phyloP scores from a whole-genome alignment of 2,113 vertebrate genomes.

The Apus apus region DNA sequence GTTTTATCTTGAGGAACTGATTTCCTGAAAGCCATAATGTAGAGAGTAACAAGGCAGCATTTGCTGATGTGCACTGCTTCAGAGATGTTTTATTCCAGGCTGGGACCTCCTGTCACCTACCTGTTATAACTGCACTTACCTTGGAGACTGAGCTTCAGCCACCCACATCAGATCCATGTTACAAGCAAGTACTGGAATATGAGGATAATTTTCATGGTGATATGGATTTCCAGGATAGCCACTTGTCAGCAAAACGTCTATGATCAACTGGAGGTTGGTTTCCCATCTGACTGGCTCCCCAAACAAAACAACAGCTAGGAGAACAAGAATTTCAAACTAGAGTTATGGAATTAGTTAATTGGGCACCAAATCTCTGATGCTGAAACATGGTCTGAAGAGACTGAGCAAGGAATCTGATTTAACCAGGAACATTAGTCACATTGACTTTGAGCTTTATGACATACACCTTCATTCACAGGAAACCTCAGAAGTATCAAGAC shows the following conservation, averaged over 20 bases:
- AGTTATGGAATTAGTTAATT: neutral
- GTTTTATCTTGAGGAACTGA: neutral
- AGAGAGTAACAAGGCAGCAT: neutral
- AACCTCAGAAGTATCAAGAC: neutral
- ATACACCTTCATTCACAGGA: neutral
- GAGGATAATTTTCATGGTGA: constrained; percentile 50
- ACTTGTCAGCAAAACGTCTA: constrained; percentile 87
- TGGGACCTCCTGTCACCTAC: neutral
- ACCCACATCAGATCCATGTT: constrained; percentile 92
- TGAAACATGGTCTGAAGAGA: neutral
- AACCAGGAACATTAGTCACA: neutral
- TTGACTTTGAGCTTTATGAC: neutral
- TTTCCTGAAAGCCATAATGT: neutral
- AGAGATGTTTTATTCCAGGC: neutral
- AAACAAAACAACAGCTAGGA: constrained; percentile 84
- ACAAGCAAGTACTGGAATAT: constrained; percentile 87
- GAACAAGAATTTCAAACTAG: neutral
- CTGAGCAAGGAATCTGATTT: neutral
- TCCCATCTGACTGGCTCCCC: constrained; percentile 92
- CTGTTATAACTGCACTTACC: constrained; percentile 54
- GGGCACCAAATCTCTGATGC: neutral
- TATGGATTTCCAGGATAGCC: constrained; percentile 81
- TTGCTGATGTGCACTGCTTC: neutral
- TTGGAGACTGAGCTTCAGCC: constrained; percentile 87
- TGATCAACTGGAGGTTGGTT: constrained; percentile 87